These are phyloP conservation scores for Ischnura elegans DNA, from an alignment of 2,888 invertebrate species.

Conservation along the genomic window DNA sequence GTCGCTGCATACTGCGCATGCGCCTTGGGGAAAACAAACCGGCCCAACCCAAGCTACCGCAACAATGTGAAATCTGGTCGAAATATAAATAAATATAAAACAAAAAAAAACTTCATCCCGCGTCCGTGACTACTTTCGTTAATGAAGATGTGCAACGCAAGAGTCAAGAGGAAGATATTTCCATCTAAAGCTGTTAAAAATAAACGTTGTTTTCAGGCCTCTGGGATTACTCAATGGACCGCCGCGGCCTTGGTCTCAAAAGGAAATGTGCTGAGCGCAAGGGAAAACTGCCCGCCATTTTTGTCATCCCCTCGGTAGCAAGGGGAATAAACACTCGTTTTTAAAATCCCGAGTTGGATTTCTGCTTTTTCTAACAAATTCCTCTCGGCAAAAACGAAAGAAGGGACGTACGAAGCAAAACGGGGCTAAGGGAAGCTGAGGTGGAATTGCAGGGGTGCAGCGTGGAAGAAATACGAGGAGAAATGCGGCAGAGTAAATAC, in stretches of 20 bases:
- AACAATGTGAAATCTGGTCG: constrained; percentile 7
- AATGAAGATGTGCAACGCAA: neutral
- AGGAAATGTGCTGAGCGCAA: neutral
- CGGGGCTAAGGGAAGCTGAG: neutral
- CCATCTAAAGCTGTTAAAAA: constrained; percentile 11
- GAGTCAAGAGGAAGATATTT: neutral
- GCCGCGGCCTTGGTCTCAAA: neutral
- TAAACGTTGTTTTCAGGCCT: neutral
- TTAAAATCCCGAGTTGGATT: no score
- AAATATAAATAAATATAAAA: neutral
- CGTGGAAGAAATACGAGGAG: no score
- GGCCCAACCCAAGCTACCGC: neutral
- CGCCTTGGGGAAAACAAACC: neutral
- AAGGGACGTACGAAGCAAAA: neutral
- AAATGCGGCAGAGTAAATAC: no score
- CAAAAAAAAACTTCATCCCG: no score
- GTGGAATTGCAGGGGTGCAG: neutral
- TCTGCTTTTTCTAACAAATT: no score
- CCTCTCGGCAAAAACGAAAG: no score
- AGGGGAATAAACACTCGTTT: neutral
- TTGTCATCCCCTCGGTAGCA: neutral
- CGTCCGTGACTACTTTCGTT: constrained; percentile 21
- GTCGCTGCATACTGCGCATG: neutral
- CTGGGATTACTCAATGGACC: neutral
- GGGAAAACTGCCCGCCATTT: neutral